Conservation (phyloP, 2,113 vertebrate species). For the Callorhinus ursinus region DNA sequence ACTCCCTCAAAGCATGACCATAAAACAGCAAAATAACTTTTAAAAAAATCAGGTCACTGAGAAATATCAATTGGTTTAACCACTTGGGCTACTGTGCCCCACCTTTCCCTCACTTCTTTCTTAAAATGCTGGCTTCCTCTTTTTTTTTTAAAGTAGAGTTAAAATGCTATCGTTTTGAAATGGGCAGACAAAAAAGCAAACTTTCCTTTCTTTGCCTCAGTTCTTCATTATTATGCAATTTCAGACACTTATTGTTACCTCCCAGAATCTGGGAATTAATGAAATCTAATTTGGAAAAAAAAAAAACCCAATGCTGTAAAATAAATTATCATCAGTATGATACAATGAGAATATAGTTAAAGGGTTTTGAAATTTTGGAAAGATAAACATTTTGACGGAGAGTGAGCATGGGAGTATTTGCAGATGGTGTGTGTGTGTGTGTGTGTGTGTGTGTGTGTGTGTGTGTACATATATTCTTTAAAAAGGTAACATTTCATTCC, state of each 20-base stretch:
- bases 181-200: background rate
- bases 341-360: background rate
- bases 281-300: constrained; percentile 18
- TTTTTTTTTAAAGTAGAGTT: background rate
- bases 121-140: background rate
- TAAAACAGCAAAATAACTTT: background rate
- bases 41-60: background rate
- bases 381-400: background rate
- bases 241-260: background rate
- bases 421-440: background rate
- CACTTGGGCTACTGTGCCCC: background rate
- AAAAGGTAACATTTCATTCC: background rate
- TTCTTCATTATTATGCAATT: background rate
- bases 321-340: background rate
- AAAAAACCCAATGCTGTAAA: background rate
- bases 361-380: constrained; percentile 14
- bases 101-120: background rate
- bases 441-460: background rate
- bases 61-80: background rate
- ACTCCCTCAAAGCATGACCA: background rate
- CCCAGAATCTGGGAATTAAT: background rate
- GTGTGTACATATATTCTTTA: background rate
- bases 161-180: background rate
- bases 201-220: background rate
- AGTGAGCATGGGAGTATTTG: background rate